Base-by-base conservation (phyloP, 1,140 invertebrate species). In the Calliopsis andreniformis region DNA sequence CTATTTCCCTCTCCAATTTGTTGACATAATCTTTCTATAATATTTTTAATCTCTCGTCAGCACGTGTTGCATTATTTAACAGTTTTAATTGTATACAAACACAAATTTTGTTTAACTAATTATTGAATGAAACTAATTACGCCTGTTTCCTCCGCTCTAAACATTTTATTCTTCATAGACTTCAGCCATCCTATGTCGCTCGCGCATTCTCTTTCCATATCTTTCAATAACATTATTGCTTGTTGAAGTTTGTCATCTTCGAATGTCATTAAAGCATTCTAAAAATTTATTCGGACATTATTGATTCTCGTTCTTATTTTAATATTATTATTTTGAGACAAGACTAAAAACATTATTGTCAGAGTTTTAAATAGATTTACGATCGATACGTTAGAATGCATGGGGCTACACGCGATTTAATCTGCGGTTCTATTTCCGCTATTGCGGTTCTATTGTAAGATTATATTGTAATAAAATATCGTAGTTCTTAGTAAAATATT, bases 211-310 rank as follows among this genome's bases (percentile, higher is more conserved):
- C 93, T 93, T 88, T 96, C 95, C 79, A 95, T 93, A 75, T 95
- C 94, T 77, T 94, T 93, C 28, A 96, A 87, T n/a, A 93, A 88
- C 76, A 91, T 87, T 47, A 93, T 90, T 14, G 95, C 94, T 73
- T 93, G 90, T 32, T 92, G 91, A 10, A 96, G 89, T 88, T 94
- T 95, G 16, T 95, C 94, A 14, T 96, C 95, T 87, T 96, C 95
- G 88, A 95, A 95, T 20, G 94, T 95, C 94, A 96, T 96, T 20
- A 96, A 76, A 2, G 95, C 95, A 92, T 95, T 95, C 95, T 96
- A 79, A 49, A 89, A 90, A 86, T 87, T 80, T 14, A 79, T 81
- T 62, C 25, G 45, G 16, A 35, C 30, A 62, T 66, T 53, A 62
- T 64, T n/a, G 8, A n/a, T 42, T 45, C 3, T 5, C 32, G 12